These are phyloP conservation scores for Alexandromys fortis DNA, from an alignment of 2,113 vertebrate species.

Conservation along the genomic window DNA sequence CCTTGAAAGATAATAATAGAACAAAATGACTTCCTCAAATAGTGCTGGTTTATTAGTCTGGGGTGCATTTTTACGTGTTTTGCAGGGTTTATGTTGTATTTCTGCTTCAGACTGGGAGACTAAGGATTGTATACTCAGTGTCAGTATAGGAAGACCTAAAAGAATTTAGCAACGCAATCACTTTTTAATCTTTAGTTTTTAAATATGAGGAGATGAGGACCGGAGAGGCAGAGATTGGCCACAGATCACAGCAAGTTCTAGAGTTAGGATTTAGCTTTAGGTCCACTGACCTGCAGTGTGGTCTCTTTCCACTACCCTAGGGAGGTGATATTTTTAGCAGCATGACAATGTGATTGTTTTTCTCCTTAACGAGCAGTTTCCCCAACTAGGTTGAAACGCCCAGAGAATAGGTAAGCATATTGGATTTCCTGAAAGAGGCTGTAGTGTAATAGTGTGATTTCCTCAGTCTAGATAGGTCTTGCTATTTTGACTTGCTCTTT, in stretches of 20 bases:
- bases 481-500: slow-evolving; percentile 47
- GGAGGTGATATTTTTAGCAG: slow-evolving; percentile 73
- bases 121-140: slow-evolving; percentile 13
- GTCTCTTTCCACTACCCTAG: slow-evolving; percentile 35
- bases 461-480: slow-evolving; percentile 34
- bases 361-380: slow-evolving; percentile 54
- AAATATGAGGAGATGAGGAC: slow-evolving; percentile 48
- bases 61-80: slow-evolving; percentile 38
- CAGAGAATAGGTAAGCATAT: slow-evolving; percentile 45
- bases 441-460: slow-evolving; percentile 37
- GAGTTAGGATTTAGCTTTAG: slow-evolving; percentile 40
- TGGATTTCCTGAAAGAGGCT: slow-evolving; percentile 43
- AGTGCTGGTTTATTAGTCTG: not conserved
- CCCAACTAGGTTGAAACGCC: slow-evolving; percentile 35
- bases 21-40: slow-evolving; percentile 56
- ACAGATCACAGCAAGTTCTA: slow-evolving; percentile 34
- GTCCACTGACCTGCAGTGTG: not conserved
- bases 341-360: slow-evolving; percentile 39
- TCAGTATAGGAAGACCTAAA: not conserved
- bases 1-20: slow-evolving; percentile 24
- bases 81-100: slow-evolving; percentile 47
- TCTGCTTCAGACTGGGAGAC: slow-evolving; percentile 4
- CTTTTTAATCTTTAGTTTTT: slow-evolving; percentile 51
- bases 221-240: not conserved
- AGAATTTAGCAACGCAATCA: slow-evolving; percentile 54